Evolutionary conservation across 53 echinoderm and acorn worm genomes (phyloP).

Genomic region (Antedon mediterranea): DNA sequence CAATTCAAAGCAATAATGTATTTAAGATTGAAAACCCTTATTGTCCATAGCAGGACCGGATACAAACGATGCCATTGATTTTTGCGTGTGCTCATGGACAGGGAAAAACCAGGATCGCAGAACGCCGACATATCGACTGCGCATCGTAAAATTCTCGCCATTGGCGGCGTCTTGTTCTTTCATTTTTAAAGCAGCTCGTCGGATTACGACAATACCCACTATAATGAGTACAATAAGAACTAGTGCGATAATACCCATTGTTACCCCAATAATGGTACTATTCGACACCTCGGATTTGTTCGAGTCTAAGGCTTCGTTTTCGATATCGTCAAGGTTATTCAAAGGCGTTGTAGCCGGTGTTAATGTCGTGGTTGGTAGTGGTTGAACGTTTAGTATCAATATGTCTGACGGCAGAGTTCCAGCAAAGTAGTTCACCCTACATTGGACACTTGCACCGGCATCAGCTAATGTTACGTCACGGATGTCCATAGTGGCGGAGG

Average conservation of each 20-base stretch:
- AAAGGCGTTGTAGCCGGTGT: background rate
- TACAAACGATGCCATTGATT: conserved; percentile 12
- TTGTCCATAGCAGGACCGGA: background rate
- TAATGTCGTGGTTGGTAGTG: background rate
- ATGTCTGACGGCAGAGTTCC: background rate
- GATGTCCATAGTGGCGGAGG: conserved; percentile 22
- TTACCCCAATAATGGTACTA: background rate
- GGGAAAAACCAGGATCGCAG: conserved; percentile 72
- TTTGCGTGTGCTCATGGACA: conserved; percentile 49
- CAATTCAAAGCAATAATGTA: too few relatives aligned
- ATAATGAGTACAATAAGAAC: conserved; percentile 17
- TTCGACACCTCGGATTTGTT: background rate
- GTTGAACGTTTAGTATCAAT: background rate
- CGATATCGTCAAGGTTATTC: background rate
- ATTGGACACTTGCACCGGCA: conserved; percentile 4
- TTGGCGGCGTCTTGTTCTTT: background rate
- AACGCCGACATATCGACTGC: conserved; percentile 46
- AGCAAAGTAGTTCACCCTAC: conserved; percentile 3
- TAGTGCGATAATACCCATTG: conserved; percentile 2
- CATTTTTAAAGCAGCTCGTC: background rate
- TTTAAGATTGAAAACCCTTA: background rate
- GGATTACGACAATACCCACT: conserved; percentile 10
- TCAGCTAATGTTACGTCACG: background rate
- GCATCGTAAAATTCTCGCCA: conserved; percentile 39
- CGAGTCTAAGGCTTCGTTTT: background rate